Percentiles rank a stretch among this genome's conserved stretches.
These are phyloP conservation scores for Etheostoma spectabile DNA, from an alignment of 2,113 vertebrate genomes.

Conservation along the genomic window DNA sequence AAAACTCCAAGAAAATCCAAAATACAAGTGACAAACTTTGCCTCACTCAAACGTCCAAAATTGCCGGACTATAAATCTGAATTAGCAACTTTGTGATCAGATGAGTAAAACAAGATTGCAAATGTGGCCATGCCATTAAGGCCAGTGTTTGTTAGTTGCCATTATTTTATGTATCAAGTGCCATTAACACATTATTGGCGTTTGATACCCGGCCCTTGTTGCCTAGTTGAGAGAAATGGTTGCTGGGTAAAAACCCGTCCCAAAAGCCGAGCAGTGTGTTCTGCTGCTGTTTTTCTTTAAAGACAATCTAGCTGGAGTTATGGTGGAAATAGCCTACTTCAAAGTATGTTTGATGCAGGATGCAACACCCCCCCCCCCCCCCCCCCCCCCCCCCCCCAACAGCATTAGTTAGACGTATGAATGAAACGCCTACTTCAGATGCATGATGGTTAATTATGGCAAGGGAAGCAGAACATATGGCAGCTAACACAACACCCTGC, in stretches of 20 bases:
- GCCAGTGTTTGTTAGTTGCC: background rate
- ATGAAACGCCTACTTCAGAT: constrained; percentile 30
- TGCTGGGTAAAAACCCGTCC: constrained; percentile 11
- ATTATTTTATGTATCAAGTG: too few relatives aligned
- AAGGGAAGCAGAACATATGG: constrained; percentile 49
- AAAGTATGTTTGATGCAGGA: constrained; percentile 20
- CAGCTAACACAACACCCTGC: constrained; percentile 42
- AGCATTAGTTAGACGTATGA: constrained; percentile 43
- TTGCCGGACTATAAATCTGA: too few relatives aligned
- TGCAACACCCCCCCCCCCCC: background rate
- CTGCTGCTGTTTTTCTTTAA: background rate
- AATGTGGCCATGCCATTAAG: background rate
- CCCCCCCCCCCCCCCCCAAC: background rate
- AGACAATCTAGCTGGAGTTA: background rate
- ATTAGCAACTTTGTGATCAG: background rate
- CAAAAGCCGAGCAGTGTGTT: background rate
- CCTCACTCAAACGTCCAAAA: too few relatives aligned
- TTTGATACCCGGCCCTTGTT: background rate
- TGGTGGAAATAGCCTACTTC: background rate
- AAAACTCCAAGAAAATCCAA: too few relatives aligned
- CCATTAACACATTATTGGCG: background rate
- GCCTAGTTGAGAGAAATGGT: background rate
- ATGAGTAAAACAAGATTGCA: too few relatives aligned
- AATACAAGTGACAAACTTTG: too few relatives aligned
- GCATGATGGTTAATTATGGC: constrained; percentile 34